Evolutionary conservation across 2,797 vertebrate genomes (phyloP), one percentile per base, ranked within the genome.

Genomic region (Cyprinodon diabolis): DNA sequence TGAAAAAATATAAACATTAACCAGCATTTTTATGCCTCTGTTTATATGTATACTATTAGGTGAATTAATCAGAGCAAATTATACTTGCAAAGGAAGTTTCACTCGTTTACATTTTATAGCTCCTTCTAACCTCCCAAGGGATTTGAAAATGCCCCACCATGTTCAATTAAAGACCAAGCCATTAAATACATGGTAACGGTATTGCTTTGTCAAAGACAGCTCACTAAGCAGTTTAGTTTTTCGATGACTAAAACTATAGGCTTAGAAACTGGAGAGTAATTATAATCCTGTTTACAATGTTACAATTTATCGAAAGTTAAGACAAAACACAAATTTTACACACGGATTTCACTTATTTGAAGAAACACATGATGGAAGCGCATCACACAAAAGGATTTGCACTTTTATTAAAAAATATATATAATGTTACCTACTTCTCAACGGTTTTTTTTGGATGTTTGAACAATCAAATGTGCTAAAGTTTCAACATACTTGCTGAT

Each of bases 131-230:
- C 74, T 88, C 82, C 89, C 84, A 43, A 11, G 85, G 83, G 85
- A 84, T 84, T 86, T 76, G 70, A 76, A 86, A 85, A 89, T 80
- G 75, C 84, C 79, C 86, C 79, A 56, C 75, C 60, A 35, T 83
- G 85, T 88, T 93, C 85, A 92, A 85, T 91, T 90, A 88, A 89
- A 78, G 82, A 81, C 71, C 67, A 72, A 79, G 78, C 85, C 82
- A 87, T 91, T 90, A 87, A 92, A 92, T 86, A 90, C 82, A 80
- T 79, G 86, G 78, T 80, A 75, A 77, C 82, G 74, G 76, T 51
- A 40, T 13, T 62, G 17, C 58, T 62, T 40, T 62, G 17, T 35
- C 35, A 62, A 40, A 21, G 40, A 17, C 15, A 30, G 58, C 17
- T 62, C 1, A 11, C 37, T 37, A 78, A 82, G 68, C 71, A 76